Base-by-base conservation (phyloP, 1,140 invertebrate species). In the Drosophila fuyamai region DNA sequence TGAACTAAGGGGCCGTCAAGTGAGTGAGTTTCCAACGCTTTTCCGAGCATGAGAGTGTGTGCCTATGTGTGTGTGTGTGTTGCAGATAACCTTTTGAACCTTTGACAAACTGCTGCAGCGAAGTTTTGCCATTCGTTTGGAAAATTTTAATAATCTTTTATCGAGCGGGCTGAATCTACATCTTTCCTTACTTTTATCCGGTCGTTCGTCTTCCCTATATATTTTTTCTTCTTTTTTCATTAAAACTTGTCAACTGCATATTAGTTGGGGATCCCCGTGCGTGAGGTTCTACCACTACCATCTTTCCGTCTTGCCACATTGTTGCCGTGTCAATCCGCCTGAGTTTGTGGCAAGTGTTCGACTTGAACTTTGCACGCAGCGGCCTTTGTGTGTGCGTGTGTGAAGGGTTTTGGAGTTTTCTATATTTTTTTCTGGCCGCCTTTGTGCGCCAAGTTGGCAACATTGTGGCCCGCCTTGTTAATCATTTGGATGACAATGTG, bases 101-200 rank as follows among this genome's bases (percentile, higher is more conserved):
- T 81, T 85, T 82, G 79, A 84, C 67, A 81, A 84, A 85, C 81
- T 81, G 77, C 62, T 77, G 66, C 73, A 73, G 73, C 78, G 65
- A 83, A 78, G 71, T 78, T 79, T 68, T 76, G 66, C 63, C 79
- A 80, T 71, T 89, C 84, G 79, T 65, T 89, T 80, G 80, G 76
- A 84, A 84, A 77, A 88, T 84, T 88, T 88, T 88, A 88, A 88
- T 88, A 88, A 89, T 88, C 83, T 79, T 88, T 70, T 80, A 89
- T 89, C 84, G 79, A 79, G 73, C 71, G 50, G 68, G 48, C 73
- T 53, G 41, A 40, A 74, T 76, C 73, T 68, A 55, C 58, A 61
- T 75, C 58, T 60, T 50, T 35, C 5, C 29, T 13, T 35, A 43
- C 67, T 44, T 41, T 40, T 57, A 51, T 63, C 46, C 60, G 10